Evolutionary conservation across 2,113 vertebrate species (phyloP).

Genomic region (Uropsilus gracilis): DNA sequence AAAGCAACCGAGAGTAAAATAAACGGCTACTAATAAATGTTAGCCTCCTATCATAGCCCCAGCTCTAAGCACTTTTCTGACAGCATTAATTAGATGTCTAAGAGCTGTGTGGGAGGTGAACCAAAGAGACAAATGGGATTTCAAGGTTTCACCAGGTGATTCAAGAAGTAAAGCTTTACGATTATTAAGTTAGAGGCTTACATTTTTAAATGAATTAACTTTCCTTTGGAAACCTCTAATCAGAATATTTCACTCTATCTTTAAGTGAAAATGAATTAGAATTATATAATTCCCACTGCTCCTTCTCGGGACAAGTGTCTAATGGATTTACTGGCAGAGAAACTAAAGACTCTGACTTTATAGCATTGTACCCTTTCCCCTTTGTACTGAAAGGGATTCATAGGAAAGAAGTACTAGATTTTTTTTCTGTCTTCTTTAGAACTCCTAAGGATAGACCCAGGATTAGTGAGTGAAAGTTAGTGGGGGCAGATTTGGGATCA

Average conservation of each 20-base stretch:
- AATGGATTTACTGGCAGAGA: not conserved
- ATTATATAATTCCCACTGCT: not conserved
- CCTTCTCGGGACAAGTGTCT: not conserved
- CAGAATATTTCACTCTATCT: constrained; percentile 29
- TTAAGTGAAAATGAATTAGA: constrained; percentile 36
- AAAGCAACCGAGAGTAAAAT: constrained; percentile 30
- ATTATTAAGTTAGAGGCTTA: constrained; percentile 1
- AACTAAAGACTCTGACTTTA: not conserved
- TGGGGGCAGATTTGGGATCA: not conserved
- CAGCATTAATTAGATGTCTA: constrained; percentile 2
- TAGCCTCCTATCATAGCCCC: not conserved
- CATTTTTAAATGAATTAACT: constrained; percentile 47
- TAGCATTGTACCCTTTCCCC: not conserved
- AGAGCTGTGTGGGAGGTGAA: not conserved
- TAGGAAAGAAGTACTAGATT: not conserved
- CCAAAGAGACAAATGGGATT: not conserved
- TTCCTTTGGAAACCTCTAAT: constrained; percentile 40
- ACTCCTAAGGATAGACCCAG: not conserved
- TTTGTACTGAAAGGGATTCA: not conserved
- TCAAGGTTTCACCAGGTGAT: not conserved
- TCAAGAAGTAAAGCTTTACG: not conserved
- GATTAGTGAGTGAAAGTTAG: not conserved
- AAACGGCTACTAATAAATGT: not conserved
- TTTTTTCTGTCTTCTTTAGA: not conserved
- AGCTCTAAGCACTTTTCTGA: not conserved